Base-by-base conservation (phyloP, 2,113 vertebrate species). In the Hymenochirus boettgeri region DNA sequence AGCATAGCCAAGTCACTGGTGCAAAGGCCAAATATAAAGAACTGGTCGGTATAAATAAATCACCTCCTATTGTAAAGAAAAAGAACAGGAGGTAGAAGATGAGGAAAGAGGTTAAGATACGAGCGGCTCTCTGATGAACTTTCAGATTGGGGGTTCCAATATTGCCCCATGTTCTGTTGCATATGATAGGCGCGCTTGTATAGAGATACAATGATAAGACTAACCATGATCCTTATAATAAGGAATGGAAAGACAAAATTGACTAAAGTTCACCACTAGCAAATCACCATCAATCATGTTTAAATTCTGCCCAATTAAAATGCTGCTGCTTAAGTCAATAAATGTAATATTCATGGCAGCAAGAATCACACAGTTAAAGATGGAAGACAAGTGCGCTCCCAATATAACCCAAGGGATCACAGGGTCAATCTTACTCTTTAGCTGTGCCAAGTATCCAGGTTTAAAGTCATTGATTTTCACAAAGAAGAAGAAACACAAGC, bases 381-480 rank as follows among this genome's bases (percentile, higher is more conserved):
- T 25, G 12, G 54, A 58, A 6, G 58, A 19, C 4, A 39, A 39
- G 13, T 66, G 54, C 10, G 63, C 55, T 4, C 37, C 12, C 7
- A 66, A 7, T 15, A 66, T 66, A 45, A 66, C 54, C 45, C 63
- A 37, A n/a, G 63, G 63, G 4, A 66, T 45, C 46, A 66, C 21
- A 4, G 4, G 13, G 4, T n/a, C 10, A 19, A 66, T 37, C 5
- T 57, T 66, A 6, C 3, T 19, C 53, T 66, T 66, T n/a, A 66
- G 15, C 46, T 46, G 37, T 18, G 11, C 22, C 29, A 66, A 23
- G 23, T 27, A 58, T 7, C 63, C 63, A 27, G 19, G 4, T 22
- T 50, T 19, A 6, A 58, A 66, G n/a, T 25, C 50, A 13, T 50
- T 66, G 2, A 66, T 57, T 39, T 66, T 66, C 27, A 66, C 15